Evolutionary conservation across 2,888 invertebrate species (phyloP), one percentile per base, ranked within the genome.

Genomic region (Platypus cylindrus): DNA sequence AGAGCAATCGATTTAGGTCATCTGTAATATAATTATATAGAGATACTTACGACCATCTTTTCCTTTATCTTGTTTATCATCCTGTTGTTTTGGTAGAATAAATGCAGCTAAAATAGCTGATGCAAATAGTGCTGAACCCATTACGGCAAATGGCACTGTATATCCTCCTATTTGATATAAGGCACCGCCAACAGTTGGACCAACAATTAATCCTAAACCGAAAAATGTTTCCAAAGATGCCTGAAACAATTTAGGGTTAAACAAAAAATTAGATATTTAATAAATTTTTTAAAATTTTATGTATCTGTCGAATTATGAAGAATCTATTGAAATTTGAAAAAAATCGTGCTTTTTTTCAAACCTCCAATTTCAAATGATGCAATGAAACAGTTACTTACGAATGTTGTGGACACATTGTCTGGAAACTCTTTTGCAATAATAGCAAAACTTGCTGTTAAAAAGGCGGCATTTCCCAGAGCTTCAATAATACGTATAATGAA

Each of bases 391-490:
- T 38, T 52, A 72, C 78, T 75, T 64, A 82, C 83, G 65, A 89
- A 89, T 50, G 85, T 85, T 4, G 79, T 80, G 0, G 83, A 83
- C 0, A 87, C 78, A 52, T 81, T 80, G 43, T 87, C 70, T 0
- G 87, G 85, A 62, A 90, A 90, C 62, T 86, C 85, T 57, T 79
- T 79, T 27, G 87, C 86, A 44, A 85, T 82, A 47, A 89, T 83
- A 2, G 86, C 82, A 57, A 87, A 89, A 47, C 82, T 80, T 1
- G 87, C 85, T 0, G 86, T 86, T 22, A 86, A 67, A 59, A 85
- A 83, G 8, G 85, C 85, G 0, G 86, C 85, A 52, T 85, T 85
- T 12, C 89, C 89, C 63, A 86, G 66, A 0, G 87, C 87, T 56
- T 87, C 84, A 25, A 86, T 62, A 38, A 85, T 81, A 32, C 89